Evolutionary conservation across 1,140 invertebrate species (phyloP), one percentile per base, ranked within the genome.

Genomic region (Bombus difficillimus): DNA sequence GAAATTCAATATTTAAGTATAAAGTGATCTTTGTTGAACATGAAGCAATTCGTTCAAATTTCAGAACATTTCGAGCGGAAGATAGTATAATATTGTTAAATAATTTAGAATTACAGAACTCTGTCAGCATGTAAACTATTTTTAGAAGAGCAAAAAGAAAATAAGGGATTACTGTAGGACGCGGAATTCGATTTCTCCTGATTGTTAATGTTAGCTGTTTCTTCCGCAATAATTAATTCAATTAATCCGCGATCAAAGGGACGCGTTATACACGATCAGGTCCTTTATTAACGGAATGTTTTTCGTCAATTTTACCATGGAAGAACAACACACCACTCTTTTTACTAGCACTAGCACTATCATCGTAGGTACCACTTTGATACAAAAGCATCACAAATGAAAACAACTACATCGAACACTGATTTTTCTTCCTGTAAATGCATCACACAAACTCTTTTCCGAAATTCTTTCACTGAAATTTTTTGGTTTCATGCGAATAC

Each of bases 231-330:
- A 28, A 39, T 71, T 71, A 53, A 28, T 9, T 32, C 34, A 9
- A 43, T 9, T 47, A n/a, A 25, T 34, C 22, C 22, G 39, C 41
- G 66, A 57, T 84, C 32, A 84, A 68, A 79, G 76, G 28, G 59
- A 84, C 32, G 75, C 68, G 37, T 34, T 68, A 39, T 22, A 57
- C 34, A 22, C 62, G 34, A 53, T 43, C 34, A 3, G 15, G 22
- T 15, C 72, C 2, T 72, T 39, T 32, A 59, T 32, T 15, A 22
- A 43, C 22, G 13, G 32, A 62, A 18, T 28, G 25, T 57, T 69
- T 57, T 15, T 78, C 47, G 25, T 37, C n/a, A 37, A 69, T 5
- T 43, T 39, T 41, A 47, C 25, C 76, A 64, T 57, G 22, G n/a
- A 47, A 39, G n/a, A 53, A 28, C 34, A 75, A 43, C 28, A 75